Evolutionary conservation across 2,888 invertebrate species (phyloP), one percentile per base, ranked within the genome.

Genomic region (Gandaritis pyraliata): DNA sequence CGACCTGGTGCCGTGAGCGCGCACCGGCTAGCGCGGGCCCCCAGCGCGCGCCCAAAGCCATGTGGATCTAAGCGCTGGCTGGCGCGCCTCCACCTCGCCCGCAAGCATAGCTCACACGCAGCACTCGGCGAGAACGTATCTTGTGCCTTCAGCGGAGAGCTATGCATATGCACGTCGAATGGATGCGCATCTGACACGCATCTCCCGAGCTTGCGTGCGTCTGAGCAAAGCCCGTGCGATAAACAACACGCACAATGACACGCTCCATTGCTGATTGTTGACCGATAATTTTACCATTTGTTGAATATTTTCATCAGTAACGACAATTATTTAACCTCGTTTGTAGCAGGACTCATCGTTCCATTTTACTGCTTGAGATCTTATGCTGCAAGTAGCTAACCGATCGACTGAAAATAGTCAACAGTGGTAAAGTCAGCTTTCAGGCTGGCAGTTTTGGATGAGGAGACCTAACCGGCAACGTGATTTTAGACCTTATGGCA

Each of bases 1-100:
- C 92, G 93, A 93, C 91, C 90, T 93, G 86, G 93, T 93, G 90
- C 93, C 93, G 90, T 92, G 93, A 92, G 90, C 86, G 76, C 82
- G 73, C 82, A 76, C 78, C 76, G 75, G 71, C 75, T 78, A 76
- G 77, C 74, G 47, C 71, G 61, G 53, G 58, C 70, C 56, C 64
- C 51, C 58, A 61, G 50, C 74, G 45, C 69, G 58, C 70, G 13
- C 55, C 58, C 64, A 63, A 46, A 66, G 66, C 72, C 68, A 64
- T 68, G 57, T 72, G 72, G 72, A 68, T 72, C 65, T 73, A 65
- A 73, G 48, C 18, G 61, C 63, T 62, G 43, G 39, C 49, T 18
- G 18, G 29, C 33, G 47, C 38, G 38, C 18, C 0, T 6, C 38
- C 13, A 11, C 39, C 38, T 13, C 48, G 38, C 57, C 4, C 23